Percentiles rank a stretch among this genome's conserved stretches.
Evolutionary conservation across 1,140 invertebrate species (phyloP).

Genomic region (Zaprionus taronus): DNA sequence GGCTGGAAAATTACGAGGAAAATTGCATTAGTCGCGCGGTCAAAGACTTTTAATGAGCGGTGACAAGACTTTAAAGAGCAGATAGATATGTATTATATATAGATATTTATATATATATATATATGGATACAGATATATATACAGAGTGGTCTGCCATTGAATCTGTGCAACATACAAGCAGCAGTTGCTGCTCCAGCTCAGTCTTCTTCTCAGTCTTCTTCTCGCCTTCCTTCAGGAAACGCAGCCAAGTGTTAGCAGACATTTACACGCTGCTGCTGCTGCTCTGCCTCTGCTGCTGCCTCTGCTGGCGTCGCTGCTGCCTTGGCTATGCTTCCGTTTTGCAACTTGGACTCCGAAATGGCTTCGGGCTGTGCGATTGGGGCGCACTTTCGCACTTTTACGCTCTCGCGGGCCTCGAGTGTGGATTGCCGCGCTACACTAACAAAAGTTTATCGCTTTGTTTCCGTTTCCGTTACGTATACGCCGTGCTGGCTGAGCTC

Average conservation of each 20-base stretch:
- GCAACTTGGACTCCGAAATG: slow-evolving; percentile 22
- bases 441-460: slow-evolving; percentile 82
- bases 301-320: slow-evolving; percentile 14
- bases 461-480: slow-evolving; percentile 75
- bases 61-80: slow-evolving; percentile 9
- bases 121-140: not conserved
- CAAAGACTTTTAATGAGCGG: slow-evolving; percentile 27
- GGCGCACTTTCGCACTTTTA: slow-evolving; percentile 73
- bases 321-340: slow-evolving; percentile 48
- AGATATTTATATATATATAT: not conserved
- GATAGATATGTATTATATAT: not conserved
- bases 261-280: slow-evolving; percentile 68
- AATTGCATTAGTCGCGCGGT: slow-evolving; percentile 61
- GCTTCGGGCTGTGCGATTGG: slow-evolving; percentile 29
- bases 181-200: slow-evolving; percentile 38
- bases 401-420: slow-evolving; percentile 65
- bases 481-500: slow-evolving; percentile 32
- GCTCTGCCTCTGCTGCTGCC: slow-evolving; percentile 9
- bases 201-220: not conserved
- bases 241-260: slow-evolving; percentile 69
- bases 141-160: not conserved
- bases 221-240: slow-evolving; percentile 51
- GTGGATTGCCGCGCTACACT: slow-evolving; percentile 65
- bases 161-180: slow-evolving; percentile 32
- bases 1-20: slow-evolving; percentile 60